These are phyloP conservation scores for Mesorhabditis spiculigera DNA, from an alignment of 2,888 invertebrate species.

Conservation along the genomic window DNA sequence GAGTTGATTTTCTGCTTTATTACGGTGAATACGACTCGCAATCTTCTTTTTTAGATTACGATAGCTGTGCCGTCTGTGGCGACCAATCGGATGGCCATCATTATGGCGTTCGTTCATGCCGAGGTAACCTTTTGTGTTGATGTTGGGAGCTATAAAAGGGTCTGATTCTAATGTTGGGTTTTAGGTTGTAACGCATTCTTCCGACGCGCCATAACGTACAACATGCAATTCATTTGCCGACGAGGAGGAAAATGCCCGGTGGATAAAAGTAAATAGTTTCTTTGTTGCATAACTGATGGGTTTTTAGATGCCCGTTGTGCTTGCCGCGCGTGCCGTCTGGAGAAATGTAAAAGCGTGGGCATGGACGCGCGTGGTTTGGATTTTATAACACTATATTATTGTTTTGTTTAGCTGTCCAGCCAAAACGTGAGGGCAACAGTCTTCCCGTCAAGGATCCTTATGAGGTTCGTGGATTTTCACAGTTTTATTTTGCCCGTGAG, in stretches of 20 bases:
- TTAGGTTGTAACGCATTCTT: conserved; percentile 50
- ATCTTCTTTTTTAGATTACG: conserved; percentile 16
- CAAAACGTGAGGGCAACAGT: conserved; percentile 20
- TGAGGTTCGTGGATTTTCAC: conserved; percentile 12
- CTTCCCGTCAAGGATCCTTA: background rate
- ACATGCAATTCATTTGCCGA: conserved; percentile 44
- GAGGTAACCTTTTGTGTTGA: conserved; percentile 33
- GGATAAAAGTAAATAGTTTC: conserved; percentile 39
- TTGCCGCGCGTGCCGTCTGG: conserved; percentile 49
- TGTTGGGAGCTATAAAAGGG: too few relatives aligned
- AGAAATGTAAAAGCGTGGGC: conserved; percentile 39
- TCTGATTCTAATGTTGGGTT: background rate
- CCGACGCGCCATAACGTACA: conserved; percentile 52
- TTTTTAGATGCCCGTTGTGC: conserved; percentile 53
- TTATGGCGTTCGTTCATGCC: conserved; percentile 55
- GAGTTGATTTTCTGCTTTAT: too few relatives aligned
- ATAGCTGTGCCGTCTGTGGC: conserved; percentile 61
- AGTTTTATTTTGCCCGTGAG: too few relatives aligned
- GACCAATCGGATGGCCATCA: conserved; percentile 63
- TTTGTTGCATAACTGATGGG: background rate
- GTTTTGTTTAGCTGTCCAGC: conserved; percentile 34
- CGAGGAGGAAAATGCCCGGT: conserved; percentile 53
- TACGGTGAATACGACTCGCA: too few relatives aligned
- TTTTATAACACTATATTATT: conserved; percentile 46
- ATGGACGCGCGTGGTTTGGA: conserved; percentile 42